Conservation (phyloP, 92 coral and sea anemone species). For the Zoanthus sociatus region DNA sequence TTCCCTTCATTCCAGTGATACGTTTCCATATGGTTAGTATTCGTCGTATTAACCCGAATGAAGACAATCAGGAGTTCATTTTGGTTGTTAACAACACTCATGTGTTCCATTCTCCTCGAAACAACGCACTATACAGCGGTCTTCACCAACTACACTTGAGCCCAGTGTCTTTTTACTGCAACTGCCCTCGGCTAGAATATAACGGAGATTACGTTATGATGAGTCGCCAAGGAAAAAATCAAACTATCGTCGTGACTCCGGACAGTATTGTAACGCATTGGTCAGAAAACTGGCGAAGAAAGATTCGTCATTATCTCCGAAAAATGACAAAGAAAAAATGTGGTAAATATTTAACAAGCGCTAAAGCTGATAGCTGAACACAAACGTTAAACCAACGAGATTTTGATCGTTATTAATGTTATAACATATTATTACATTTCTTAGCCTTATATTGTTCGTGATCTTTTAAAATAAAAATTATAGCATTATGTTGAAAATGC, state of each 20-base stretch:
- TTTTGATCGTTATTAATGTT: no score
- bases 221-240: slow-evolving; percentile 32
- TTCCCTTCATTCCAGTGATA: not conserved
- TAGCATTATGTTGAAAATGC: no score
- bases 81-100: slow-evolving; percentile 30
- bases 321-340: slow-evolving; percentile 21
- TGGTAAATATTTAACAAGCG: not conserved
- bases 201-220: slow-evolving; percentile 25
- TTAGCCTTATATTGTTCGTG: no score
- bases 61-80: not conserved
- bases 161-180: slow-evolving; percentile 18
- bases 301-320: slow-evolving; percentile 20
- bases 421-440: no score
- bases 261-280: slow-evolving; percentile 33
- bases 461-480: no score
- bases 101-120: slow-evolving; percentile 21
- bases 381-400: not conserved
- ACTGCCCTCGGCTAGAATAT: slow-evolving; percentile 36
- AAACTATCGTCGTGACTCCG: not conserved
- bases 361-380: not conserved
- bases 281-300: slow-evolving; percentile 17
- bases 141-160: slow-evolving; percentile 29
- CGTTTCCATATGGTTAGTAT: not conserved
- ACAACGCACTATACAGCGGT: slow-evolving; percentile 17
- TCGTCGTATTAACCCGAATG: not conserved